Base-by-base conservation (phyloP, 2,113 vertebrate genomes). In the Misgurnus anguillicaudatus region DNA sequence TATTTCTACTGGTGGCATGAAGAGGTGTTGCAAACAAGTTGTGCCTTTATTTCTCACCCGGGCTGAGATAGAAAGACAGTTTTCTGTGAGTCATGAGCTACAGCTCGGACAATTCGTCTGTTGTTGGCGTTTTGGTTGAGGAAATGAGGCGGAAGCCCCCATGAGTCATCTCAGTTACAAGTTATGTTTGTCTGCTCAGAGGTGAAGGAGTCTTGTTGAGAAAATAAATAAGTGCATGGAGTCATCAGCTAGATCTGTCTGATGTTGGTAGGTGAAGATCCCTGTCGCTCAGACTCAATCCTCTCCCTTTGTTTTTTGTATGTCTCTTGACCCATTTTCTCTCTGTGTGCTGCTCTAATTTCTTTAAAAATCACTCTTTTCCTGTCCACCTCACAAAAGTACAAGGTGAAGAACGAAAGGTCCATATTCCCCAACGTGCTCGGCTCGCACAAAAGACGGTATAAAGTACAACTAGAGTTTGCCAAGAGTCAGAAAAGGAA, bases 401-500 rank as follows among this genome's bases (percentile, higher is more conserved):
- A 53, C 5, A 6, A 69, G 24, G 17, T 24, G 7, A 13, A 48
- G 8, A 61, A 66, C 39, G 21, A 68, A 4, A 10, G 21, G 58
- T n/a, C 66, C 24, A 69, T 48, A 63, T 45, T 36, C n/a, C 36
- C 51, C 1, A 79, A 31, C 24, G 24, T 31, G 24, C 24, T 31
- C 24, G 70, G 53, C 63, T 48, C 47, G 9, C 47, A 21, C 41
- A 85, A 31, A 80, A 74, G 64, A 77, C 55, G 38, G 9, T 5
- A 75, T 55, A 41, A 10, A 77, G 39, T 8, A 19, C 24, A 38
- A 64, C 24, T 64, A 55, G 57, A 67, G 62, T 39, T 55, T 63
- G 68, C 81, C 77, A 82, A 80, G 61, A 82, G 38, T 41, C 42
- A 60, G 39, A 5, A 79, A 85, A 88, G 88, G 85, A 88, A 87